Conservation (phyloP, 2,888 invertebrate species). For the Sicus ferrugineus region DNA sequence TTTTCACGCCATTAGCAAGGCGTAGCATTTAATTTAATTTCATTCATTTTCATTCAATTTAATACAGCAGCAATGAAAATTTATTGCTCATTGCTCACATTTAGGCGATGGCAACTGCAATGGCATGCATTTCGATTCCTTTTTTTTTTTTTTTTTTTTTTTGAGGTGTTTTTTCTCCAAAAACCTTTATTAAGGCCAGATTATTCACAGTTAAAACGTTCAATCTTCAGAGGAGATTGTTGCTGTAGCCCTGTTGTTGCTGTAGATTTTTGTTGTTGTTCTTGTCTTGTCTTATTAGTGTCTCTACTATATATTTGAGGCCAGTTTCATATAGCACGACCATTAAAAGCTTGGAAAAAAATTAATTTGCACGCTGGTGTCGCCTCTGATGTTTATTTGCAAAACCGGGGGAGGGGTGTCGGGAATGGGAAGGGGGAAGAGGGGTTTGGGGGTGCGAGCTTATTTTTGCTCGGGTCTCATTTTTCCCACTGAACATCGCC, state of each 20-base stretch:
- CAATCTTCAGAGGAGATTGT: background rate
- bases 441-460: no score
- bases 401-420: background rate
- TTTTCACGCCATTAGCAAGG: slow-evolving; percentile 14
- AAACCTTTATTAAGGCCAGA: slow-evolving; percentile 39
- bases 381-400: background rate
- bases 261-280: slow-evolving; percentile 14
- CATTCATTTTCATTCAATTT: slow-evolving; percentile 8
- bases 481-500: no score
- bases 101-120: background rate
- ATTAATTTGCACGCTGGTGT: slow-evolving; percentile 8
- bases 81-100: slow-evolving; percentile 15
- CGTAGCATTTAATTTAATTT: slow-evolving; percentile 19
- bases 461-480: no score
- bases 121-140: background rate
- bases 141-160: background rate
- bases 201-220: slow-evolving; percentile 44
- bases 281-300: background rate
- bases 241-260: background rate
- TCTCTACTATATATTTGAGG: slow-evolving; percentile 10
- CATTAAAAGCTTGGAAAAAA: background rate
- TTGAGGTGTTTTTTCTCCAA: background rate
- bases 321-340: background rate
- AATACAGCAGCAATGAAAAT: slow-evolving; percentile 14
- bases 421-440: background rate